Evolutionary conservation across 2,888 invertebrate genomes (phyloP).

Genomic region (Folsomia candida): DNA sequence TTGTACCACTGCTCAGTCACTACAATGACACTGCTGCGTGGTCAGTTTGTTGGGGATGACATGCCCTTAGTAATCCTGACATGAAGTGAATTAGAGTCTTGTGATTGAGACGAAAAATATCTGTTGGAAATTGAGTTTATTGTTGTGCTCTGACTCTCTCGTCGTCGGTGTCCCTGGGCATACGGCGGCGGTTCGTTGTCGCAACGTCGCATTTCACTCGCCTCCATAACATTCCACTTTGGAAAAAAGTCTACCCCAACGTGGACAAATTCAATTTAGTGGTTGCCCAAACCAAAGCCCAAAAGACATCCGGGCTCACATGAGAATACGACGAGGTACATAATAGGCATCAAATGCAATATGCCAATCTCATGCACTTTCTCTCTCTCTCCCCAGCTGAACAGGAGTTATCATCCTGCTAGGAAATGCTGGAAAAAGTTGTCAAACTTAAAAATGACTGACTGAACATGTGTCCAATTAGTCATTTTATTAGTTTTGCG

Average conservation of each 20-base stretch:
- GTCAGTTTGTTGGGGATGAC: slow-evolving; percentile 14
- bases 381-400: no score
- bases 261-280: slow-evolving; percentile 33
- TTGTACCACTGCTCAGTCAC: no score
- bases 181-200: no score
- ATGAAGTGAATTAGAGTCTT: slow-evolving; percentile 32
- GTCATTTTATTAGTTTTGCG: no score
- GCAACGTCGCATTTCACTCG: no score
- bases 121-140: slow-evolving; percentile 40
- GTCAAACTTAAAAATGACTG: no score
- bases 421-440: no score
- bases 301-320: slow-evolving; percentile 18
- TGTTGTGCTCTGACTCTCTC: slow-evolving; percentile 13
- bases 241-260: neutral
- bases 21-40: no score
- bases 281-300: slow-evolving; percentile 28
- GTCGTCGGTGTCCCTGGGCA: neutral
- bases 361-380: no score
- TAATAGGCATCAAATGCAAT: no score
- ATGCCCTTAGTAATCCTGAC: slow-evolving; percentile 21
- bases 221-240: neutral
- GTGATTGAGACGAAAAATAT: slow-evolving; percentile 41
- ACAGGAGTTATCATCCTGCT: no score
- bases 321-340: neutral
- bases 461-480: no score